These are phyloP conservation scores for Stichodactyla helianthus DNA, from an alignment of 64 coral and sea anemone species.

Conservation along the genomic window DNA sequence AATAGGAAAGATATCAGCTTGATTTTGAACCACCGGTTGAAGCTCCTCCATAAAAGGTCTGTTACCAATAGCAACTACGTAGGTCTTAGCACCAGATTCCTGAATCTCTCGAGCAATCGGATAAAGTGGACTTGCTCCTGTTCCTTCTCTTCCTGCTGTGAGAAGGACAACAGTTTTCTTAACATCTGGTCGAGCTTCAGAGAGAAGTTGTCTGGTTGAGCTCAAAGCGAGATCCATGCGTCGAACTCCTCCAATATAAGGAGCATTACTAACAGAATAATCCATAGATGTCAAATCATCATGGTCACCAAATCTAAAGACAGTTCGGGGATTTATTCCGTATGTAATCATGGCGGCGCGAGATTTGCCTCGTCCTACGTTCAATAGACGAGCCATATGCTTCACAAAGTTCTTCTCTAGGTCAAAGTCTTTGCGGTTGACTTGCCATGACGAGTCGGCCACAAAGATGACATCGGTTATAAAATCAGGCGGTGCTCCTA, in stretches of 20 bases:
- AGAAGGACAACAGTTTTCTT: neutral
- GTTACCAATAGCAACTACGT: slow-evolving; percentile 44
- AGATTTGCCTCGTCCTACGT: slow-evolving; percentile 41
- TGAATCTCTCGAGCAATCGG: slow-evolving; percentile 18
- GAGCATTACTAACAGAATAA: slow-evolving; percentile 9
- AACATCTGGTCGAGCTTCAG: slow-evolving; percentile 19
- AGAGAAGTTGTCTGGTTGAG: slow-evolving; percentile 21
- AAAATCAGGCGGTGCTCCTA: slow-evolving; percentile 7
- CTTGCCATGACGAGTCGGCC: slow-evolving; percentile 39
- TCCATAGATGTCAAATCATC: slow-evolving; percentile 21
- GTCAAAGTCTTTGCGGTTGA: slow-evolving; percentile 29
- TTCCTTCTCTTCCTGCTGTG: slow-evolving; percentile 10
- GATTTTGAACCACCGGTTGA: slow-evolving; percentile 38
- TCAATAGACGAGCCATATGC: slow-evolving; percentile 38
- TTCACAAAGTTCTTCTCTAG: slow-evolving; percentile 61
- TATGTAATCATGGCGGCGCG: slow-evolving; percentile 44
- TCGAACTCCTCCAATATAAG: slow-evolving; percentile 34
- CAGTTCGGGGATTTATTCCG: slow-evolving; percentile 16
- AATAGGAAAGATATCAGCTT: slow-evolving; percentile 50
- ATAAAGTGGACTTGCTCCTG: neutral
- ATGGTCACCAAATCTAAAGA: slow-evolving; percentile 29
- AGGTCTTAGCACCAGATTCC: slow-evolving; percentile 18
- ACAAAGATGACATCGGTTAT: slow-evolving; percentile 43
- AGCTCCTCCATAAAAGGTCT: slow-evolving; percentile 26
- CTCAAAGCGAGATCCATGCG: slow-evolving; percentile 63